Base-by-base conservation (phyloP, 2,888 invertebrate genomes). In the Chelonus formosanus region DNA sequence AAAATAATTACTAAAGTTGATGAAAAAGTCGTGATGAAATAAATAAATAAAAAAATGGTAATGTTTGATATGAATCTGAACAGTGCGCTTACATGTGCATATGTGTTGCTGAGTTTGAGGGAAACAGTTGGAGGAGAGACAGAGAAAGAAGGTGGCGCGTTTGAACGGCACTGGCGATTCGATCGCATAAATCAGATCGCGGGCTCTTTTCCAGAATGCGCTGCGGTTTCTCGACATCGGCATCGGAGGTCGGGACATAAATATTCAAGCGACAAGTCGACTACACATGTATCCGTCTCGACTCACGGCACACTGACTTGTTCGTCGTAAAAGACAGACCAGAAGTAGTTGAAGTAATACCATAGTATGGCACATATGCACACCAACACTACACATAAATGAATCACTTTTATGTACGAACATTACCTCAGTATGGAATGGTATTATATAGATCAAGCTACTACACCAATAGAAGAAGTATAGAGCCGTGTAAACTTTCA, bases 131-230 rank as follows among this genome's bases (percentile, higher is more conserved):
- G 3, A 40, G 40, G 40, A 40, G 40, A 40, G 40, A 40, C 4
- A 40, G 20, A 43, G 44, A 47, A 44, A n/a, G 64, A 52, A 56
- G 67, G 63, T 47, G 66, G 60, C 63, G 60, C 63, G 62, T 63
- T 67, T 52, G 55, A 69, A 64, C 67, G 54, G 60, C 64, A 67
- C 58, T 67, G 63, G 43, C 50, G 75, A 76, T 77, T 74, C 75
- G 75, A 76, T 74, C 76, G 75, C 67, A 77, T 80, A 81, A 80
- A 81, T 80, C 80, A 79, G 78, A 78, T 76, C 74, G 72, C 60
- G 66, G 43, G 48, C 63, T 63, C 45, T 63, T 44, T 35, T 55
- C 75, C 77, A 76, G 79, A 79, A 79, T 79, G 76, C 75, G 70
- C 65, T 55, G 63, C 43, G 58, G 59, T 52, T 58, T 53, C 53